Evolutionary conservation across 1,140 invertebrate species (phyloP), one percentile per base, ranked within the genome.

Genomic region (Hylaeus anthracinus): DNA sequence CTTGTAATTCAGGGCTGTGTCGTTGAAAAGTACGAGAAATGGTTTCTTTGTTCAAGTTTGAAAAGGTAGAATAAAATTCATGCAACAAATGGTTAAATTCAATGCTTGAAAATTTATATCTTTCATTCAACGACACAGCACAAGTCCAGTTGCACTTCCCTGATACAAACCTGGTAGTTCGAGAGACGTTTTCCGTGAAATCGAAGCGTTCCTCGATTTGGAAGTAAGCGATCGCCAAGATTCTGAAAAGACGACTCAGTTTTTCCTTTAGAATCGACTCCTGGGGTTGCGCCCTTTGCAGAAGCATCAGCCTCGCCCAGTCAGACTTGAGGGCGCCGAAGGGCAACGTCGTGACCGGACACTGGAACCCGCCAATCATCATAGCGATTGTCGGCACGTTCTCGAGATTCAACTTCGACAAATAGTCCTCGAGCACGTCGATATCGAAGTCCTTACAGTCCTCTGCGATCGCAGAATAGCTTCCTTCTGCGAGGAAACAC

Each of bases 321-420:
- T 91, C 90, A 0, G 88, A 84, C 8, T 66, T 70, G 1, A 88
- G 51, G 10, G 79, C 56, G 8, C 90, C 89, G 14, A 91, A 90
- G 0, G 88, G 88, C 60, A 72, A 60, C 43, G 65, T 60, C 1
- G 71, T 58, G 4, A 55, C 55, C 15, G 79, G 71, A 63, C 81
- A 81, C 9, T 82, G 60, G 61, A 79, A 86, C 70, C 37, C 70
- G 8, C 53, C 70, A 37, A 56, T 56, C 73, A 86, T 84, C 75
- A 79, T 75, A 51, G 76, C 58, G 58, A 86, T 61, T 14, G 63
- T 74, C 26, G 81, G 51, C 41, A 71, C 74, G 3, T 86, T 65
- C 55, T 39, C 48, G 5, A 83, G 70, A 64, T 84, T 61, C 15
- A 83, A 45, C 10, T 72, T 60, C 5, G 79, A 72, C 12, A 88